Conservation (phyloP, 2,113 vertebrate genomes). For the Hippocampus guttulatus region DNA sequence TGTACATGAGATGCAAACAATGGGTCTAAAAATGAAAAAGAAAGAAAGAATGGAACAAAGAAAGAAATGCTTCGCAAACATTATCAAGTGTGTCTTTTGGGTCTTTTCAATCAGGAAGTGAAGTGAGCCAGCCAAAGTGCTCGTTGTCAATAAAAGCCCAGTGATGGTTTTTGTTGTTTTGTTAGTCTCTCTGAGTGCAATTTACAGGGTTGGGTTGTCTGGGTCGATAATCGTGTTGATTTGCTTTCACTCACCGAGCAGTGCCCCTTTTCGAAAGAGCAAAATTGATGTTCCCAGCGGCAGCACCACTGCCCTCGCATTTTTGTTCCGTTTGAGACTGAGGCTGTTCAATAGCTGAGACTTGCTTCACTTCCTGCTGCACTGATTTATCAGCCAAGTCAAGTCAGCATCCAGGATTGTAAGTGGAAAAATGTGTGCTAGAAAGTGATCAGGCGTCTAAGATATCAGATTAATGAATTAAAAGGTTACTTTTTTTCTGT, state of each 20-base stretch:
- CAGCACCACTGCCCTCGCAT: constrained; percentile 55
- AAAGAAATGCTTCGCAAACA: background rate
- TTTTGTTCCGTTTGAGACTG: constrained; percentile 51
- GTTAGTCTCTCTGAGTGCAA: constrained; percentile 55
- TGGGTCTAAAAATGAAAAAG: no score
- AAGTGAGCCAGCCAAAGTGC: constrained; percentile 30
- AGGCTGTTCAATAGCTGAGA: constrained; percentile 54
- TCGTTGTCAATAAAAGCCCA: constrained; percentile 57
- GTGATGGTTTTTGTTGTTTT: constrained; percentile 62
- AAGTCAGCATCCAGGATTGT: constrained; percentile 50
- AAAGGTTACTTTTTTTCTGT: constrained; percentile 51
- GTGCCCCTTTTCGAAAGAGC: constrained; percentile 69
- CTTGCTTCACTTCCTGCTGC: constrained; percentile 59
- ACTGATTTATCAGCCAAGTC: constrained; percentile 48
- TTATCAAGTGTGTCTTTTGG: constrained; percentile 12
- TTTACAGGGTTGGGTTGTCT: constrained; percentile 55
- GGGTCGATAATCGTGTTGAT: constrained; percentile 66
- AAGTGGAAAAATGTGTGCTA: constrained; percentile 29
- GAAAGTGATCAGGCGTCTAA: constrained; percentile 34
- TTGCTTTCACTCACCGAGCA: constrained; percentile 64
- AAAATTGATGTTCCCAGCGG: constrained; percentile 67
- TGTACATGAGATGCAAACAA: background rate
- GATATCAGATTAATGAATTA: constrained; percentile 46
- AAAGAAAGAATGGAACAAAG: no score
- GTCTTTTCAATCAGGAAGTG: constrained; percentile 40